Base-by-base conservation (phyloP, 53 echinoderm and acorn worm genomes). In the Echinometra lucunter region DNA sequence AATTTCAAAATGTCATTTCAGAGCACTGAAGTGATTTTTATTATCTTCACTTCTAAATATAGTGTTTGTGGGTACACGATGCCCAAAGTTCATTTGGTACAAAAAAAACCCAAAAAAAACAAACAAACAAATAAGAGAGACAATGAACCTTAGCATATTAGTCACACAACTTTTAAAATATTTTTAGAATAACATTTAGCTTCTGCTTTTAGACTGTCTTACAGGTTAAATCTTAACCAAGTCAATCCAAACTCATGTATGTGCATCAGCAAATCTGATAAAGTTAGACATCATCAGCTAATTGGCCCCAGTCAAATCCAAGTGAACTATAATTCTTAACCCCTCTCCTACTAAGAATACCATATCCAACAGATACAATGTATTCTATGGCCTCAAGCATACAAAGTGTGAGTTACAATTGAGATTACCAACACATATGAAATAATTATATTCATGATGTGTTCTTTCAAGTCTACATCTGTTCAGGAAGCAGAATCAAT, bases 351-450 rank as follows among this genome's bases (percentile, higher is more conserved):
- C 35, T 7, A 78, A 69, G 35, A 40, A 78, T 21, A 40, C 23
- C 38, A 42, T 42, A 78, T 42, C 78, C 19, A 78, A 19, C 38
- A 40, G 78, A 17, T 35, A n/a, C n/a, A n/a, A n/a, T n/a, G n/a
- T n/a, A 78, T 19, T 78, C 78, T 42, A 78, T 19, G 21, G 38
- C 42, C 78, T 5, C 21, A 78, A 40, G 78, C 40, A 38, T 40
- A 69, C 63, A 63, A 63, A 69, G 4, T 63, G 23, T 49, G 49
- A 19, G 85, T 85, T 47, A 85, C 47, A 49, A 11, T 85, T 11
- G 49, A 85, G 85, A 85, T 85, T 49, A 85, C 2, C 85, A 47
- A 49, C 27, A 85, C 85, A 85, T 34, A 74, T 74, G 8, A 74
- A 74, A 35, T 74, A 74, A 78, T 85, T 9, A 49, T 85, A n/a